Conservation (phyloP, 1,140 invertebrate species). For the Alviniconcha marisindica region DNA sequence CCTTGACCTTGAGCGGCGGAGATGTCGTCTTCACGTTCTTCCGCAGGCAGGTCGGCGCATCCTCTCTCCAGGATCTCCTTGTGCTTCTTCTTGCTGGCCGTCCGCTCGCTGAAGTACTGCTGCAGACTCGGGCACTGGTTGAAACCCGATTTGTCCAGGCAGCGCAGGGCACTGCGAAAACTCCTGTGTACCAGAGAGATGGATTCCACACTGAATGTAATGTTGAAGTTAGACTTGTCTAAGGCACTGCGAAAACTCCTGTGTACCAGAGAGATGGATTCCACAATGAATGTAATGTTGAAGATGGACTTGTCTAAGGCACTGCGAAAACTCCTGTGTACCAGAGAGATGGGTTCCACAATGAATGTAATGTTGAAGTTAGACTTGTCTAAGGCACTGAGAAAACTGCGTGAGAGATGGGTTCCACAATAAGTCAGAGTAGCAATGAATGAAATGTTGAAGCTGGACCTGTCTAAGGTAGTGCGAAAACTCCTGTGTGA, state of each 20-base stretch:
- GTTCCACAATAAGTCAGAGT: too few relatives aligned
- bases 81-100: conserved; percentile 21
- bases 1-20: too few relatives aligned
- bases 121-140: conserved; percentile 36
- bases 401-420: conserved; percentile 1
- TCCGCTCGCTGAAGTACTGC: conserved; percentile 41
- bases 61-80: conserved; percentile 30
- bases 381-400: background rate
- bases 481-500: conserved; percentile 38
- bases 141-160: conserved; percentile 46
- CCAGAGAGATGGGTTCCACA: background rate
- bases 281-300: too few relatives aligned
- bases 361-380: too few relatives aligned
- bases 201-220: background rate
- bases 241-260: conserved; percentile 38
- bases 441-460: too few relatives aligned
- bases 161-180: conserved; percentile 39
- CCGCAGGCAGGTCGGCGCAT: conserved; percentile 22
- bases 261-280: background rate
- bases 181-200: conserved; percentile 31
- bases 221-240: too few relatives aligned
- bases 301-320: background rate
- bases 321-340: conserved; percentile 37
- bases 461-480: background rate
- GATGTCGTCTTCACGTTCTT: too few relatives aligned